These are phyloP conservation scores for Nesoenas mayeri DNA, from an alignment of 2,113 vertebrate genomes.

Conservation along the genomic window DNA sequence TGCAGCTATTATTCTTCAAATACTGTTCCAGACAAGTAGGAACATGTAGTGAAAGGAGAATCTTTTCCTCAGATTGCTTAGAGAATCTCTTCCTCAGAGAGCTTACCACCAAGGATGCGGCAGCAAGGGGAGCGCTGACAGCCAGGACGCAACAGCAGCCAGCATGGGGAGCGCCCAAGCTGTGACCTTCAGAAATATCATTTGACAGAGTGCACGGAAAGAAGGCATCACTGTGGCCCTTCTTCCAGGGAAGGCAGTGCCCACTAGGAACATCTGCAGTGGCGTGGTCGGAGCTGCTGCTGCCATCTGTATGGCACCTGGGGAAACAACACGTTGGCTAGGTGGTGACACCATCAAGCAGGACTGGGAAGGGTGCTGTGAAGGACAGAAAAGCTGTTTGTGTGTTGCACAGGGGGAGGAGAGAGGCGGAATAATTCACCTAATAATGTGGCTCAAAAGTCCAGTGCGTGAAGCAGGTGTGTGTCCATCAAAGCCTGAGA, in stretches of 20 bases:
- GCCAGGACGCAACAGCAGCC: fast-evolving
- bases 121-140: neutral
- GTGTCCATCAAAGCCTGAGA: neutral
- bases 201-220: neutral
- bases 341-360: fast-evolving
- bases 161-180: neutral
- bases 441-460: neutral
- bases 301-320: neutral
- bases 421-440: neutral
- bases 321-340: neutral
- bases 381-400: neutral
- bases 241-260: neutral
- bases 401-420: neutral
- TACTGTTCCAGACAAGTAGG: neutral
- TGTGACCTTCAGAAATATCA: neutral
- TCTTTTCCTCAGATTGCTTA: neutral
- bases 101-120: neutral
- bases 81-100: too few species aligned
- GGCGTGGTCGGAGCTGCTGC: fast-evolving
- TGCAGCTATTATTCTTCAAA: neutral
- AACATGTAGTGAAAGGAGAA: neutral
- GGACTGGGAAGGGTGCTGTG: neutral
- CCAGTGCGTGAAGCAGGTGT: neutral
- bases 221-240: neutral
- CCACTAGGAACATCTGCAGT: neutral